Base-by-base conservation (phyloP, 2,113 vertebrate genomes). In the Lanius collurio region DNA sequence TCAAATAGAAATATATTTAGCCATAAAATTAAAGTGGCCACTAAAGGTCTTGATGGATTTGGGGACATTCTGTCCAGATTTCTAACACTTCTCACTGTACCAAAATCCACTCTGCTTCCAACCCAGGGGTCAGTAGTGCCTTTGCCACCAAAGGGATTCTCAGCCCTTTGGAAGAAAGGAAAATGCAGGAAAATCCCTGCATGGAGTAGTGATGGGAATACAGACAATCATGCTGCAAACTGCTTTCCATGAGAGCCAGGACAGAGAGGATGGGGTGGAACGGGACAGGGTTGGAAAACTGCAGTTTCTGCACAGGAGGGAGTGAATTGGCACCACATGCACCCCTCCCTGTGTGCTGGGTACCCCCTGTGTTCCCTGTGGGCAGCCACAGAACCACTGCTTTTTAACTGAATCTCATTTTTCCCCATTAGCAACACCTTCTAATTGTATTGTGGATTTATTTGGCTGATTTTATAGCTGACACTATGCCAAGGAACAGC, bases 261-360 rank as follows among this genome's bases (percentile, higher is more conserved):
- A 33, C n/a, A 53, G 19, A 41, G 23, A 37, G 44, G 41, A 5
- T 13, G n/a, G 28, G 39, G 13, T 0, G 20, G 26, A n/a, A 23
- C 0, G 2, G 35, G 33, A 15, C 5, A 12, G 63, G 75, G 65
- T 37, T 3, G 15, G 24, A 20, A 35, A 33, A 31, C 46, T 49
- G 50, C n/a, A 37, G 60, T 44, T 20, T 9, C 62, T 9, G 3
- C 1, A 5, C 9, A 9, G 59, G 41, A 82, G 24, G 37, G 47
- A 44, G 28, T 5, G n/a, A 24, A 20, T 3, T 4, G 1, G 49
- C 55, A 57, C 4, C 0, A 0, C 37, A 60, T 20, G 47, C 13
- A 16, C 12, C 68, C 8, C 13, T 35, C 17, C 33, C 4, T 7
- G 41, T 15, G 24, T 30, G 18, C 5, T 37, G 23, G 27, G 41